Base-by-base conservation (phyloP, 1,140 invertebrate genomes). In the Ectropis grisescens region DNA sequence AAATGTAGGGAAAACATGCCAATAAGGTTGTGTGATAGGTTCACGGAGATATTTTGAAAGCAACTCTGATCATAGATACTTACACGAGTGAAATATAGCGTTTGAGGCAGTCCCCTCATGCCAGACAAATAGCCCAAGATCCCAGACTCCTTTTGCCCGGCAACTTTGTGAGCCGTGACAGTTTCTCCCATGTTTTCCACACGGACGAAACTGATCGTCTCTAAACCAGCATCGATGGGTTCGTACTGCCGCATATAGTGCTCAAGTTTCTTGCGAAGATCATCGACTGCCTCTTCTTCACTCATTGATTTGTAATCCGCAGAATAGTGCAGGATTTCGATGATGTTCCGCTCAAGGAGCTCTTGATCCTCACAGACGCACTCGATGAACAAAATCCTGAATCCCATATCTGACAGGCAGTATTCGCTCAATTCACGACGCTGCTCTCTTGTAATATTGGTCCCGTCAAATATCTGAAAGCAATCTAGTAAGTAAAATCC, bases 331-430 rank as follows among this genome's bases (percentile, higher is more conserved):
- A 97, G 88, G 16, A 97, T 96, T 76, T 96, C 95, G 76, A 92
- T 84, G 29, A 96, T 95, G 79, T 97, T 97, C 12, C 88, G 87
- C 55, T 96, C 91, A 37, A 97, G 86, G 1, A 95, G 85, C 2
- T 84, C 76, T 6, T 90, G 86, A 75, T 97, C 92, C 49, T 95
- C 90, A 80, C 95, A 97, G 26, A 97, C 86, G 58, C 93, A 95
- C 80, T 98, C 96, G 32, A 98, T 89, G 82, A 97, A 98, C 48
- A 98, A 90, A 16, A 97, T 87, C 44, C 93, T 91, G 72, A 93
- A 95, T 22, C 91, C 89, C 60, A 93, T 85, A 43, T 91, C 87
- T 1, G 84, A 82, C 25, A 87, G 84, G 49, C 92, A 88, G 41
- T 89, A 87, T 32, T 95, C 89, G 47, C 90, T 87, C 13, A 97